Evolutionary conservation across 2,888 invertebrate genomes (phyloP), one percentile per base, ranked within the genome.

Genomic region (Siphonodentalium dalli): DNA sequence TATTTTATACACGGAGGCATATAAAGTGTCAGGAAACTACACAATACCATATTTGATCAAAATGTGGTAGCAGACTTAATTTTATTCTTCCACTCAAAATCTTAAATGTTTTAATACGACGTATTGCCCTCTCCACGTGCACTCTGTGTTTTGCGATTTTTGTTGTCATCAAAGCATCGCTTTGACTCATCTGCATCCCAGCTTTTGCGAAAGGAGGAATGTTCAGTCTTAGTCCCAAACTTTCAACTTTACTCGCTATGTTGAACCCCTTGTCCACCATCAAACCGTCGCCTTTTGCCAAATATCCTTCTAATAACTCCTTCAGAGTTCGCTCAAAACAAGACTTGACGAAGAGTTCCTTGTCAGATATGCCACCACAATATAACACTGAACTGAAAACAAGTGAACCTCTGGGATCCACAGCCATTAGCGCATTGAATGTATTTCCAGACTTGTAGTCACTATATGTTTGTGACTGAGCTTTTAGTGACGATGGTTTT

Each of bases 371-470:
- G 9, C 35, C 21, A 9, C 44, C 48, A 23, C 47, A 46, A 41
- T 52, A 59, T 29, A 55, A 34, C 15, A 41, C 29, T 20, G 50
- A 54, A 7, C 29, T 29, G 51, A 44, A 54, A 11, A 58, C 46
- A 23, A 55, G 20, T 18, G 51, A 47, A 7, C 55, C 55, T n/a
- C 49, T 37, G 9, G 58, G 55, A 28, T 51, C 50, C 40, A 40
- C 23, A 20, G 20, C 56, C 21, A 53, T 44, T 13, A 59, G 28
- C 21, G 27, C 39, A 31, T 57, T 57, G 9, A 53, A 34, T 7
- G 57, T 54, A 18, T 38, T 60, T n/a, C 28, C 28, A 6, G 56
- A 53, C 28, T 60, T 60, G 24, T 54, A 57, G 27, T 57, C 49
- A 18, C 43, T 47, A 44, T 48, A 60, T 31, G 29, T 33, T 21